Percentiles rank a stretch among this genome's conserved stretches.
Conservation (phyloP, 2,113 vertebrate species). For the Hucho hucho region DNA sequence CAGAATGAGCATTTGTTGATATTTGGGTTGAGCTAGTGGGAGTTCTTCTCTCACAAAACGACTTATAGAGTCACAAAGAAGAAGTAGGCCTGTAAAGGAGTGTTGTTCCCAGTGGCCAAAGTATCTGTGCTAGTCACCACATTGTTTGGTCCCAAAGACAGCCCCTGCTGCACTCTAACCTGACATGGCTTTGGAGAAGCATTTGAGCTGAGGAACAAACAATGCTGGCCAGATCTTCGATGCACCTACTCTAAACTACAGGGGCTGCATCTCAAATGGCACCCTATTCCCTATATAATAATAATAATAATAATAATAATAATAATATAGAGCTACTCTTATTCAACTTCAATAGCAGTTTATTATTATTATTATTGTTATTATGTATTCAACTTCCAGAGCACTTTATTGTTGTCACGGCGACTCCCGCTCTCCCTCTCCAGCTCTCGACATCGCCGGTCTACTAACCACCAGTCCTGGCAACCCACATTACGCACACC, state of each 20-base stretch:
- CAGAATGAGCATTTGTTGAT: background rate
- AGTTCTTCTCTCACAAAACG: background rate
- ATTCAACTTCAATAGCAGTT: too few species aligned
- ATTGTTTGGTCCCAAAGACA: slow-evolving; percentile 25
- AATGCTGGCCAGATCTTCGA: background rate
- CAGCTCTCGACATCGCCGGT: too few species aligned
- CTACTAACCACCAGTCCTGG: too few species aligned
- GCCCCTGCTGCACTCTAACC: background rate
- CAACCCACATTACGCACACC: too few species aligned
- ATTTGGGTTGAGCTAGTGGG: slow-evolving; percentile 25
- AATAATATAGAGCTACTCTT: too few species aligned
- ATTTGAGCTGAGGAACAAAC: background rate
- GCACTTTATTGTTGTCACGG: too few species aligned
- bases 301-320: too few species aligned
- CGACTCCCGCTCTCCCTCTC: too few species aligned
- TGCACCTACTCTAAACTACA: background rate
- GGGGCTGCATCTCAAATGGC: too few species aligned
- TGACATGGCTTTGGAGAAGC: background rate
- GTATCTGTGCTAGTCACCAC: background rate
- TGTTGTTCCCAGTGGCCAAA: background rate
- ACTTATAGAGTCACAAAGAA: background rate
- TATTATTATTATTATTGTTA: too few species aligned
- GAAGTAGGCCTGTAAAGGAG: background rate
- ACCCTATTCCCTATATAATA: too few species aligned
- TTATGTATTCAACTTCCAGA: too few species aligned